Evolutionary conservation across 2,888 invertebrate species (phyloP), one percentile per base, ranked within the genome.

Genomic region (Rotaria magnacalcarata): DNA sequence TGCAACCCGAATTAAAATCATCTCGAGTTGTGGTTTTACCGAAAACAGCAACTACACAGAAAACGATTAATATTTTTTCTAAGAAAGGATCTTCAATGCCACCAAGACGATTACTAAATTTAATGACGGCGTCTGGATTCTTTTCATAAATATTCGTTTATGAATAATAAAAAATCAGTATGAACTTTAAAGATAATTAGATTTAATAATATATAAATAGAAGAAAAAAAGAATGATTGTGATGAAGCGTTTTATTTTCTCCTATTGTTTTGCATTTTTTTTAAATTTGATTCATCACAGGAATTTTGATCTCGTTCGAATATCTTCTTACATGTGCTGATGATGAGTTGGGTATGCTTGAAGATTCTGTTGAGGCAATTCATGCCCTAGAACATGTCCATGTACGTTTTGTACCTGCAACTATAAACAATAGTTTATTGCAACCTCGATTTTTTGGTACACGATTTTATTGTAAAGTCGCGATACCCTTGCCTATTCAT

Each of bases 281-380:
- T 8, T 58, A 8, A 8, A 11, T 27, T 27, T 60, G n/a, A 27
- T 60, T 60, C 5, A 60, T 27, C 34, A 14, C 47, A 80, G 80
- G 80, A 80, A 80, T 80, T 47, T 47, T 80, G 8, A 47, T 24
- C 24, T 80, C 47, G 2, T 80, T 80, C 8, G 47, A 80, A 24
- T 80, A 80, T 80, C 80, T 80, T 43, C n/a, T 80, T 10, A 80
- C 80, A n/a, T 80, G 80, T 80, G 80, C 8, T 47, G 80, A 2
- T n/a, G 47, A 80, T 47, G 80, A 80, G 14, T 47, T 80, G 47
- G 80, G 80, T n/a, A 80, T 80, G 80, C 47, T 80, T 21, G 80
- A 80, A 80, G 80, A 80, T 80, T 43, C 80, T 47, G n/a, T 47
- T 1, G 80, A 80, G 47, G 80, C 80, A 10, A 80, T 80, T 47